Conservation (phyloP, 2,888 invertebrate species). For the Nasonovia ribisnigri region DNA sequence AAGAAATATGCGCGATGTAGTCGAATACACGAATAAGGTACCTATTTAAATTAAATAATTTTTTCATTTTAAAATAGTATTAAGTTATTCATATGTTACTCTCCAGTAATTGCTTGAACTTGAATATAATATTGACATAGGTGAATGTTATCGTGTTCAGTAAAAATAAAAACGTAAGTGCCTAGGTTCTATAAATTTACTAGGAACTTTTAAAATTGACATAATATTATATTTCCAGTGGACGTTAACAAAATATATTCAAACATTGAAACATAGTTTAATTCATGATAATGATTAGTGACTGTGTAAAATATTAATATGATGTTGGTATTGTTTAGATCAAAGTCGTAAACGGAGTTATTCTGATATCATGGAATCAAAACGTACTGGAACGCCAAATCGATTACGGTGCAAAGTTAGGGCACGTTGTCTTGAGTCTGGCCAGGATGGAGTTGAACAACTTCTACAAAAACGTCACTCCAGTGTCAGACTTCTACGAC, state of each 20-base stretch:
- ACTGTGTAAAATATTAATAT: too few species aligned
- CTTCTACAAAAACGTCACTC: constrained; percentile 90
- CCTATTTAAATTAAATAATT: constrained; percentile 55
- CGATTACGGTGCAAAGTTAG: constrained; percentile 89
- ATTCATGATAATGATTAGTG: too few species aligned
- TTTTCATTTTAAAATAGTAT: not conserved
- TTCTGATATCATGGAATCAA: constrained; percentile 89
- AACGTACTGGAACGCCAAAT: constrained; percentile 89
- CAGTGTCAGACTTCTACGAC: constrained; percentile 91
- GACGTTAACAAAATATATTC: not conserved
- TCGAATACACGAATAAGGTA: constrained; percentile 92
- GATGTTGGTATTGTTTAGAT: constrained; percentile 75
- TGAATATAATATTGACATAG: not conserved
- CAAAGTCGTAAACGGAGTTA: constrained; percentile 87
- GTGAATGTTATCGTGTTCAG: not conserved
- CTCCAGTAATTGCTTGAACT: not conserved
- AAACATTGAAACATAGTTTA: not conserved
- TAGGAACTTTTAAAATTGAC: not conserved
- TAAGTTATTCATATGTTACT: not conserved
- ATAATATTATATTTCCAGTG: not conserved
- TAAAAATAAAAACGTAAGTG: not conserved
- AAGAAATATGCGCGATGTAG: constrained; percentile 90
- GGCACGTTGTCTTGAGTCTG: constrained; percentile 85
- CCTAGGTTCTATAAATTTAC: not conserved
- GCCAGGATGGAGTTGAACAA: constrained; percentile 90